Conservation (phyloP, 1,140 invertebrate species). For the Phocides pigmalion region DNA sequence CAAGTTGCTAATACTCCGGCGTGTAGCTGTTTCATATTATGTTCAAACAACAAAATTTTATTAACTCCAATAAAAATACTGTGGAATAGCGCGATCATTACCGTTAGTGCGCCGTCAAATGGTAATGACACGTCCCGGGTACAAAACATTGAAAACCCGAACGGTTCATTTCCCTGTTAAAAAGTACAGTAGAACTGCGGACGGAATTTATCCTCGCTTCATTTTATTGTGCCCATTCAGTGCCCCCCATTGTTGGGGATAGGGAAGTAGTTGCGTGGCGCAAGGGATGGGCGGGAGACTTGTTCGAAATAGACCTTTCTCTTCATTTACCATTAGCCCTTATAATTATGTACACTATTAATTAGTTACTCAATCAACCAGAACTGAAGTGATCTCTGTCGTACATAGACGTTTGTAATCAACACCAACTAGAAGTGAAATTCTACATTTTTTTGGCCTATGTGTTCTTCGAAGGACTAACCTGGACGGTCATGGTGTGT, state of each 20-base stretch:
- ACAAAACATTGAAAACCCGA: constrained; percentile 36
- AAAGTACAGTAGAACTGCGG: constrained; percentile 43
- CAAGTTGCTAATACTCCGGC: background rate
- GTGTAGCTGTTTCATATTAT: constrained; percentile 8
- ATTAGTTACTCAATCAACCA: too few relatives aligned
- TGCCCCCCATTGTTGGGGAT: constrained; percentile 39
- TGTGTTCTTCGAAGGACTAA: too few relatives aligned
- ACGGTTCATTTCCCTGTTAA: constrained; percentile 39
- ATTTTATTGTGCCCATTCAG: constrained; percentile 55
- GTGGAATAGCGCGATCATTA: constrained; percentile 32
- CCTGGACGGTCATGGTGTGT: too few relatives aligned
- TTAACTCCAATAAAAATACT: constrained; percentile 27
- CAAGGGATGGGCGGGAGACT: constrained; percentile 15
- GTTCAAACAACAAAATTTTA: constrained; percentile 30
- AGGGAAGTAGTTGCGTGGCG: constrained; percentile 6
- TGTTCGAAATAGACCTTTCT: too few relatives aligned
- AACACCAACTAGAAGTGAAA: too few relatives aligned
- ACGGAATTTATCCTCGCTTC: constrained; percentile 51
- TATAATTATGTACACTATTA: too few relatives aligned
- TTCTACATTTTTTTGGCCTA: too few relatives aligned
- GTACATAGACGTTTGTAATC: too few relatives aligned
- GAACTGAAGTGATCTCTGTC: too few relatives aligned
- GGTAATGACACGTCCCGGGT: constrained; percentile 30
- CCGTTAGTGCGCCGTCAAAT: constrained; percentile 29
- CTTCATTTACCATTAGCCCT: too few relatives aligned